Evolutionary conservation across 2,888 invertebrate species (phyloP), one percentile per base, ranked within the genome.

Genomic region (Aphidius colemani): DNA sequence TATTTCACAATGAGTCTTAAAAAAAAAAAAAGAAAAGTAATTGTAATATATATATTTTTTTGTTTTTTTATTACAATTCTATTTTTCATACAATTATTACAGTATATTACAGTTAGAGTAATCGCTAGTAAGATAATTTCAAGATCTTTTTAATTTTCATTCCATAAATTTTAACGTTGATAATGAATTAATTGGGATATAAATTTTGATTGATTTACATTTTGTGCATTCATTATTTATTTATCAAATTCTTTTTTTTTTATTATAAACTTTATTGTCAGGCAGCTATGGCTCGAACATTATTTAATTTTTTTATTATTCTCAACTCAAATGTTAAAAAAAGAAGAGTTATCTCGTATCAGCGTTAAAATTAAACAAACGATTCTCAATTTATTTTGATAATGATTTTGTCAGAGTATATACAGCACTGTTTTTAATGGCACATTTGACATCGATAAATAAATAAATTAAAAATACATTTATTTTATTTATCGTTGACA

Each of bases 351-450:
- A 18, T 18, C 13, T 18, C 13, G 13, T 18, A 51, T 46, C 13
- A 13, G 30, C 51, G 56, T 41, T 43, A 51, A 61, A 51, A 51
- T 60, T 64, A 57, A 64, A 64, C 60, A 13, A 61, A 64, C 56
- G 60, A 64, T 64, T 64, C 57, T 64, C 56, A 43, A 39, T 30
- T 57, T 45, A 50, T 39, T 53, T 40, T 41, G n/a, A 53, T 11
- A 44, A n/a, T 59, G 13, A 53, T 48, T 13, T 53, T 43, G 30
- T 44, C 69, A 40, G 67, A 59, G 65, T 57, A 66, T 79, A 69
- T 78, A 79, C 78, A 79, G 74, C 71, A 74, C 65, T 74, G 72
- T 68, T 72, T 77, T 57, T 9, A 78, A 79, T 79, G 79, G 79
- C 79, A 79, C 79, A 71, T 75, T 77, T 61, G 74, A 77, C 72